These are phyloP conservation scores for cattle (Bos taurus) DNA, from an alignment of 2,113 vertebrate species.

Conservation along the genomic window DNA sequence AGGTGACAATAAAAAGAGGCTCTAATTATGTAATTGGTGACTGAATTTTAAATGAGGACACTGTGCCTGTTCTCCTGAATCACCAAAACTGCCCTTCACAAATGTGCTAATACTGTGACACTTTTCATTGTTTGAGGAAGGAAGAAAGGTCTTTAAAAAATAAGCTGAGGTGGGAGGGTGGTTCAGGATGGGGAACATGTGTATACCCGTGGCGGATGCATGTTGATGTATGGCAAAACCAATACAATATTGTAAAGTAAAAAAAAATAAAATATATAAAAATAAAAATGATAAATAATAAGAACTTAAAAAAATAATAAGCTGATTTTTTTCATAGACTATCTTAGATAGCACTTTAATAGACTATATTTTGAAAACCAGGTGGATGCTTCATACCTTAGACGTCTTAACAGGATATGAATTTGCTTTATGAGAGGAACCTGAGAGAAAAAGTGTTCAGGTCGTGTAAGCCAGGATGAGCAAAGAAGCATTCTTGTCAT, in stretches of 20 bases:
- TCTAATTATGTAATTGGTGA: not conserved
- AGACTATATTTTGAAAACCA: not conserved
- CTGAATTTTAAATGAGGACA: accelerated
- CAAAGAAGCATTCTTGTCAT: not conserved
- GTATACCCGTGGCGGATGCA: too few species aligned
- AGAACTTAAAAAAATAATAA: too few species aligned
- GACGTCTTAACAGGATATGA: not conserved
- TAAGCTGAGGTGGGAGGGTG: not conserved
- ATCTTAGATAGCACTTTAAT: not conserved
- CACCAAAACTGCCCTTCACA: not conserved
- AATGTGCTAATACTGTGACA: accelerated
- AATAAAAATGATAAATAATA: too few species aligned
- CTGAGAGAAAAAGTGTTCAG: not conserved
- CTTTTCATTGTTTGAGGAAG: not conserved
- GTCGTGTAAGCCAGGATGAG: not conserved
- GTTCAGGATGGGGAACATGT: too few species aligned
- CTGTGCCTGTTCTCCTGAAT: not conserved
- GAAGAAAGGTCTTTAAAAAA: not conserved
- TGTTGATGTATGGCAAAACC: too few species aligned
- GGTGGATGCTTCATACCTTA: not conserved
- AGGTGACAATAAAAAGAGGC: not conserved
- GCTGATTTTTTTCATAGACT: not conserved
- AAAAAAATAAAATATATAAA: too few species aligned
- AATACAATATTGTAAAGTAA: too few species aligned
- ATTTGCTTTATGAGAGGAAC: not conserved